Conservation (phyloP, 64 coral and sea anemone genomes). For the Porites australiensis region DNA sequence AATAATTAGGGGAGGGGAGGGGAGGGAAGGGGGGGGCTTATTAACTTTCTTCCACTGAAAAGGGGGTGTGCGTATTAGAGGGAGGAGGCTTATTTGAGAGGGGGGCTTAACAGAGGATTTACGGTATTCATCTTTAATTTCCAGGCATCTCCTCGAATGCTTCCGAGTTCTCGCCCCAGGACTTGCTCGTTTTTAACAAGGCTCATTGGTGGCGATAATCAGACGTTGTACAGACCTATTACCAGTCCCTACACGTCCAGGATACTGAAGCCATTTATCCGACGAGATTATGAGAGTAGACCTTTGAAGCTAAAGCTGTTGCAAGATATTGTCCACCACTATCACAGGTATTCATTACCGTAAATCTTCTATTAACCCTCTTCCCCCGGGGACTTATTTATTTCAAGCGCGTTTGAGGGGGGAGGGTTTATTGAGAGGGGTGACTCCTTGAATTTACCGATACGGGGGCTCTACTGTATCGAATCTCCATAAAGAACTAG, state of each 20-base stretch:
- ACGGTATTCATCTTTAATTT: background rate
- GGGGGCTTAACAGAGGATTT: too few species aligned
- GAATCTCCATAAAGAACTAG: too few species aligned
- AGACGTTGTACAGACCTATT: constrained; percentile 75
- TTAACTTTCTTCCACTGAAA: too few species aligned
- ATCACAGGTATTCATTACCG: constrained; percentile 44
- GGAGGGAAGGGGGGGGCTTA: too few species aligned
- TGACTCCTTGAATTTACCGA: too few species aligned
- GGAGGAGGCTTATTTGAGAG: too few species aligned
- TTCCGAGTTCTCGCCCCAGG: constrained; percentile 25
- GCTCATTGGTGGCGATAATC: constrained; percentile 78
- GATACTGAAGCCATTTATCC: constrained; percentile 95
- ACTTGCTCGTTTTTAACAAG: constrained; percentile 70
- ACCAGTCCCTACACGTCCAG: constrained; percentile 97
- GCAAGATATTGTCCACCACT: constrained; percentile 64
- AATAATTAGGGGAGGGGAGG: too few species aligned
- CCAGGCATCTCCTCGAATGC: constrained; percentile 67
- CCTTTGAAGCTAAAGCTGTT: constrained; percentile 90
- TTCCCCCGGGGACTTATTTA: too few species aligned
- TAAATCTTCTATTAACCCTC: background rate
- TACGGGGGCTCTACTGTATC: too few species aligned
- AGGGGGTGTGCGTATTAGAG: too few species aligned
- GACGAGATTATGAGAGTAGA: constrained; percentile 89
- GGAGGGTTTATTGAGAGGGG: too few species aligned
- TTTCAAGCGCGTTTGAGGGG: too few species aligned